Evolutionary conservation across 2,888 invertebrate genomes (phyloP).

Genomic region (Euphydryas editha): DNA sequence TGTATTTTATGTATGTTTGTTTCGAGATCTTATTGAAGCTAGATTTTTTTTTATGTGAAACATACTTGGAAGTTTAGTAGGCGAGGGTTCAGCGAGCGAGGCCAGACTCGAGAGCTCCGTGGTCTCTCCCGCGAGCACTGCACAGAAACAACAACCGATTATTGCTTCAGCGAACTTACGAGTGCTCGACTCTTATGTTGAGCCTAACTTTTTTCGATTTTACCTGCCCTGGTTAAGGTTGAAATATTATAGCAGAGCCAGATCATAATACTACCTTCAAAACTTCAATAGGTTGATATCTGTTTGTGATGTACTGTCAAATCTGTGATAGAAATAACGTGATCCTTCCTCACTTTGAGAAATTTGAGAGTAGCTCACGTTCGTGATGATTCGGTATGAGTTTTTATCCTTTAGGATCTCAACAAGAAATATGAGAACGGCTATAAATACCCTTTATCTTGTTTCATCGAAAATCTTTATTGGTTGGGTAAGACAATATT

Average conservation of each 20-base stretch:
- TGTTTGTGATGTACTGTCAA: too few relatives aligned
- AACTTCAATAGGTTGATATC: too few relatives aligned
- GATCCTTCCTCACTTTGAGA: too few relatives aligned
- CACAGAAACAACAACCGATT: constrained; percentile 70
- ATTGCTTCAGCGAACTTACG: constrained; percentile 11
- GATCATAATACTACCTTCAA: neutral
- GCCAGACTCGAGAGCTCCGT: constrained; percentile 78
- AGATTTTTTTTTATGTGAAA: constrained; percentile 54
- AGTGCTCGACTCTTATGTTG: neutral
- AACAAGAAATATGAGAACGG: too few relatives aligned
- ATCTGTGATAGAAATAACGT: too few relatives aligned
- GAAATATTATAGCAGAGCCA: neutral
- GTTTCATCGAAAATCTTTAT: neutral
- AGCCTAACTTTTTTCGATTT: neutral
- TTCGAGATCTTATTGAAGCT: constrained; percentile 66
- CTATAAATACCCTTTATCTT: neutral
- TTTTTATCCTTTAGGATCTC: too few relatives aligned
- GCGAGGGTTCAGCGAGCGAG: constrained; percentile 81
- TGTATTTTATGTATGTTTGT: constrained; percentile 2
- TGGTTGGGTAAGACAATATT: neutral
- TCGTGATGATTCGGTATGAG: too few relatives aligned
- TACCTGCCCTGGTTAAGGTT: neutral
- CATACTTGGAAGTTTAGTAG: constrained; percentile 86
- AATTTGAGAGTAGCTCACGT: too few relatives aligned
- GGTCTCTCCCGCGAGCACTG: constrained; percentile 76